Base-by-base conservation (phyloP, 2,113 vertebrate genomes). In the Aegithalos caudatus region DNA sequence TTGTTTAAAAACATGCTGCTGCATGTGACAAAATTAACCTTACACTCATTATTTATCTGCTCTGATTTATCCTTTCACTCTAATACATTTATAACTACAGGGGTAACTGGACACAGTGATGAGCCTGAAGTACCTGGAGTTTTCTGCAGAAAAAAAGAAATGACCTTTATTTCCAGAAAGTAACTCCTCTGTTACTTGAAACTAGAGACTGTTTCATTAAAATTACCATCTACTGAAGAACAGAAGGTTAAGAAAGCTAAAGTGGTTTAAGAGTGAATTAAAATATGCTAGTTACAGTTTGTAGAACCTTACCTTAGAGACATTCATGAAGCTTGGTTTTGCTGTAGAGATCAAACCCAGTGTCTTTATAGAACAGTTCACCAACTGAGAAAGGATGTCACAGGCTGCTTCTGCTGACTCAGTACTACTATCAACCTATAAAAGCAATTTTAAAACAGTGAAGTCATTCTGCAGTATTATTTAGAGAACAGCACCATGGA, bases 321-420 rank as follows among this genome's bases (percentile, higher is more conserved):
- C 97, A 66, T 98, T 98, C 99, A 99, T 99, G 96, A 99, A 99
- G 96, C 99, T 99, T 84, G 98, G 98, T 47, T 98, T 98, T 47
- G 99, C 98, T 70, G 98, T 99, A 77, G 99, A 99, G 96, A 99
- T 99, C 94, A 99, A 98, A 53, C 98, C 98, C 90, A 99, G 94
- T 10, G 99, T 99, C 96, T 98, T 98, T 95, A 99, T 98, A 87
- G 98, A 99, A 93, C 98, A 99, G 90, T 99, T 99, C 71, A 99
- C 98, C 95, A 99, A 90, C 96, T 99, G 98, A 89, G 99, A 99
- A 94, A 99, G 98, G 72, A 99, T 98, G 92, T 98, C 95, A 97
- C 99, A 99, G 38, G 99, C 99, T 56, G 98, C 98, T 97, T 99
- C 99, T 88, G 98, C 99, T 92, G 99, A 99, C 66, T 99, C 98